Conservation (phyloP, 1,140 invertebrate species). For the Drosophila biarmipes region DNA sequence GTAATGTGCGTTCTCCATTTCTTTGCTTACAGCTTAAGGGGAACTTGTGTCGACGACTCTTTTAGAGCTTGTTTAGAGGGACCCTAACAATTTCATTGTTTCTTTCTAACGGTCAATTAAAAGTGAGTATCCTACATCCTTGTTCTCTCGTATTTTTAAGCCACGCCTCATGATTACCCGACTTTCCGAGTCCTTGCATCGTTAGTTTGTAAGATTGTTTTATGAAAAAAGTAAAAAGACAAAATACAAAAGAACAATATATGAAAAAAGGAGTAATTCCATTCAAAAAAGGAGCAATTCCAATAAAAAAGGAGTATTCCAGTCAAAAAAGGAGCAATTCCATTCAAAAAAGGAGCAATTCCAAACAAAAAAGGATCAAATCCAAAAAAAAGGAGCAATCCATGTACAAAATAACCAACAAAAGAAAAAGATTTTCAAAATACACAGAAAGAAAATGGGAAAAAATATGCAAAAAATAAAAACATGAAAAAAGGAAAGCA, state of each 20-base stretch:
- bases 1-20: conserved; percentile 45
- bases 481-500: conserved; percentile 35
- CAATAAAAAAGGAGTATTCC: conserved; percentile 52
- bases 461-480: conserved; percentile 21
- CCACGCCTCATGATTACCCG: conserved; percentile 20
- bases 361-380: conserved; percentile 54
- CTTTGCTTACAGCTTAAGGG: conserved; percentile 81
- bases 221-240: conserved; percentile 58
- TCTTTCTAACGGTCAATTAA: conserved; percentile 83
- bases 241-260: conserved; percentile 30
- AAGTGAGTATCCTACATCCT: conserved; percentile 74
- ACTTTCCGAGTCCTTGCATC: conserved; percentile 23
- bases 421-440: conserved; percentile 44
- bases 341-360: conserved; percentile 49
- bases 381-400: conserved; percentile 46
- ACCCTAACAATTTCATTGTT: conserved; percentile 84
- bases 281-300: conserved; percentile 24
- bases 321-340: conserved; percentile 61
- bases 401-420: conserved; percentile 38
- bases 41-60: conserved; percentile 82
- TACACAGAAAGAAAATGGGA: conserved; percentile 50
- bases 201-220: conserved; percentile 63
- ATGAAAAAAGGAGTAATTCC: conserved; percentile 44
- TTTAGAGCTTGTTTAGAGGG: conserved; percentile 84
- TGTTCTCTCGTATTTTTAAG: conserved; percentile 22